Base-by-base conservation (phyloP, 2,113 vertebrate species). In the Pseudorectes ferrugineus region DNA sequence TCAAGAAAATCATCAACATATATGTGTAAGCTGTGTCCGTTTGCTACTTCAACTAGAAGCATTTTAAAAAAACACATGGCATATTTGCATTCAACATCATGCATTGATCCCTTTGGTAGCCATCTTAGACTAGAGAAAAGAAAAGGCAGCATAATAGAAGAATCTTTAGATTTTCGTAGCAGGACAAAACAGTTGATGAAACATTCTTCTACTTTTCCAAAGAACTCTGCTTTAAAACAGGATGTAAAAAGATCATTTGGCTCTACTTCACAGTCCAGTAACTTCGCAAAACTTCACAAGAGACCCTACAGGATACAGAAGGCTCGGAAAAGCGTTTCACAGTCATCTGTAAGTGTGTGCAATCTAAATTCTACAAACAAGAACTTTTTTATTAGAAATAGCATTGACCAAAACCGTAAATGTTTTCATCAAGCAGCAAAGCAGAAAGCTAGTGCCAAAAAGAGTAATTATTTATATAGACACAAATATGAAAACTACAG, bases 261-360 rank as follows among this genome's bases (percentile, higher is more conserved):
- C 71, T 97, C 98, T 92, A 61, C 98, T 48, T 96, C 97, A 81
- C 96, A 98, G 91, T 97, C 98, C 70, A 92, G 96, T 94, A 97
- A 96, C 98, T 98, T 98, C 97, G 85, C 98, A 81, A 98, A 98
- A 94, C 97, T 99, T 85, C 98, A 99, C 92, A 98, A 98, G 97
- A 98, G 98, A 87, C 98, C 98, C 95, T 98, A 98, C 93, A 97
- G 98, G 93, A 96, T 98, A 97, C 98, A 98, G 88, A 98, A 97
- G 98, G 98, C 98, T 96, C 98, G 98, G 96, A 98, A 99, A 96
- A 98, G 97, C 76, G 97, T 98, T 93, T 92, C 98, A 49, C 97
- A 98, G 83, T 97, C 97, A 93, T 80, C 97, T 73, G 97, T 98
- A 97, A 98, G 98, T 81, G 92, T 97, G 84, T 97, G 97, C 97